A percentile compares a stretch with the other conserved stretches of the same genome.
Evolutionary conservation across 2,113 vertebrate genomes (phyloP).

Genomic region (Tichodroma muraria): DNA sequence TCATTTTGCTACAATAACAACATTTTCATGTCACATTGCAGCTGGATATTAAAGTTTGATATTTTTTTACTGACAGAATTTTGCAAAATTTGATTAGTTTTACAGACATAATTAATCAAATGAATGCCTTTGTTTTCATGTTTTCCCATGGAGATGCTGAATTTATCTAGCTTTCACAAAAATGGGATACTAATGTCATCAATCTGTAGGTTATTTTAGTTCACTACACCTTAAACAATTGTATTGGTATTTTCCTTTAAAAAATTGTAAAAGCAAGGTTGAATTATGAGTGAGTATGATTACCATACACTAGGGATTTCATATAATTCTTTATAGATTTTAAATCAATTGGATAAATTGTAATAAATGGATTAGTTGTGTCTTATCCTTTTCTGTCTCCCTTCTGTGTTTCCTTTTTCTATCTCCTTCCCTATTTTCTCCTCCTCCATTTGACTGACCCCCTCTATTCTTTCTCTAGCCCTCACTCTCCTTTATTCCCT

Average conservation of each 20-base stretch:
- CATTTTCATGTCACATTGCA: background rate
- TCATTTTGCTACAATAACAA: background rate
- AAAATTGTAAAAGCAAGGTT: background rate
- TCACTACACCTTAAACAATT: background rate
- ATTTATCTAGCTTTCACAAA: background rate
- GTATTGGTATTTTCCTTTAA: background rate
- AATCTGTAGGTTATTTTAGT: background rate
- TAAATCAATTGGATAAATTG: background rate
- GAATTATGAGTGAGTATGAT: background rate
- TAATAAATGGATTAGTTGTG: background rate
- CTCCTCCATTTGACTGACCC: background rate
- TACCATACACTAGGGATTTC: background rate
- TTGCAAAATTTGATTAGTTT: background rate
- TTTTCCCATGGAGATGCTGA: background rate
- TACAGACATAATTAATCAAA: background rate
- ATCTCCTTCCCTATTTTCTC: background rate
- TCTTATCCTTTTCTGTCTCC: background rate
- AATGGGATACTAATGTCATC: background rate
- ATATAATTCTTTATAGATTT: background rate
- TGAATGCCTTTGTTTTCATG: background rate
- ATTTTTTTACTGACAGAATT: background rate
- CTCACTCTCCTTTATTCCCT: background rate
- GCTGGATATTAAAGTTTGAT: background rate
- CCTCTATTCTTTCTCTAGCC: background rate
- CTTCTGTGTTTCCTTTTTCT: background rate